Percentiles rank a stretch among this genome's conserved stretches.
phyloP scores from a whole-genome alignment of 2,113 vertebrate species.

The Eurystomus gularis region DNA sequence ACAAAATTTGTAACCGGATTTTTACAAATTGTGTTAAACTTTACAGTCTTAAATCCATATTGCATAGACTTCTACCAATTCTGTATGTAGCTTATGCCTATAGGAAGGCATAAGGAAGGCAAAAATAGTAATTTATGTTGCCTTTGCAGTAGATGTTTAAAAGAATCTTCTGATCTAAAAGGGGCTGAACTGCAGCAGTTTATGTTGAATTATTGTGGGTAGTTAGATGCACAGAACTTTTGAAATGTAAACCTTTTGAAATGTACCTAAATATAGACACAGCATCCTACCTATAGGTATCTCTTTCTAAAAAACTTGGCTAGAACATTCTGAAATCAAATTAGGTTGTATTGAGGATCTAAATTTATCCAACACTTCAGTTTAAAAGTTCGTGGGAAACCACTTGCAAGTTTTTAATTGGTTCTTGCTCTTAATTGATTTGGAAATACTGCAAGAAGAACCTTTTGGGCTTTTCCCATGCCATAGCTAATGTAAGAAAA shows the following conservation, averaged over 20 bases:
- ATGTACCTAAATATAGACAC: not conserved
- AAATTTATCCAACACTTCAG: constrained; percentile 31
- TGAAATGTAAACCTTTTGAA: not conserved
- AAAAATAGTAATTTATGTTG: not conserved
- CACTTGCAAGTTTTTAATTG: constrained; percentile 29
- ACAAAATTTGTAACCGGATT: not conserved
- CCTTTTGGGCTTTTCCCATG: constrained; percentile 37
- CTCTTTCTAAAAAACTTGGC: not conserved
- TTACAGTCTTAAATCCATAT: not conserved
- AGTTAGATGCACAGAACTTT: not conserved
- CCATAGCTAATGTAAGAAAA: constrained; percentile 42
- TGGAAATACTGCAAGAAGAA: constrained; percentile 30
- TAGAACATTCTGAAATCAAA: not conserved
- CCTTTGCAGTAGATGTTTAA: not conserved
- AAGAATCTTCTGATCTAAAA: not conserved
- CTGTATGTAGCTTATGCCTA: not conserved
- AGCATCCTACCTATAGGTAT: not conserved
- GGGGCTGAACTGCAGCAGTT: not conserved
- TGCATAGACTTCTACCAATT: not conserved
- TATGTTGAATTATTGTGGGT: not conserved
- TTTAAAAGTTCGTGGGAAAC: constrained; percentile 45
- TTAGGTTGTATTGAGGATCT: not conserved
- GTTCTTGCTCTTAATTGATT: constrained; percentile 38
- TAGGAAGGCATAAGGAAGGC: not conserved
- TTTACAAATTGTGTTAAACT: not conserved